Conservation (phyloP, 2,113 vertebrate genomes). For the Notarius lentiginosus region DNA sequence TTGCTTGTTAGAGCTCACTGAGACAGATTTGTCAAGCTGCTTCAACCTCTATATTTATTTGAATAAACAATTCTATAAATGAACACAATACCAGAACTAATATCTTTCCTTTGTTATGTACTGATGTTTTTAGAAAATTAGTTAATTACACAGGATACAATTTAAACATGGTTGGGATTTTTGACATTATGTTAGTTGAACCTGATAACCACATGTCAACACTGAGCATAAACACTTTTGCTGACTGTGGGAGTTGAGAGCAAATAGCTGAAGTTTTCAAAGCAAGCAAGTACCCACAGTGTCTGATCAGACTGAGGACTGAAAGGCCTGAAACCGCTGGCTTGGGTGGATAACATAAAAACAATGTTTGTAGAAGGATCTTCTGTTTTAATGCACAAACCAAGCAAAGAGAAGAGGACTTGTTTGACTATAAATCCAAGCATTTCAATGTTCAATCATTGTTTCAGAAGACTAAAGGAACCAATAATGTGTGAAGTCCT, state of each 20-base stretch:
- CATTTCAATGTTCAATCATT: slow-evolving; percentile 63
- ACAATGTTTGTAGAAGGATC: slow-evolving; percentile 75
- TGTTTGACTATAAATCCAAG: slow-evolving; percentile 63
- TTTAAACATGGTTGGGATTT: slow-evolving; percentile 8
- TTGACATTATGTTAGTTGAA: background rate
- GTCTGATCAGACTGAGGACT: slow-evolving; percentile 65
- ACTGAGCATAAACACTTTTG: slow-evolving; percentile 24
- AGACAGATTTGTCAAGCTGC: background rate
- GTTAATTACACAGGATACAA: background rate
- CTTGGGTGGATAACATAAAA: slow-evolving; percentile 72
- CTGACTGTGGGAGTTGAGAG: slow-evolving; percentile 24
- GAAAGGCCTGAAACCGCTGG: slow-evolving; percentile 70
- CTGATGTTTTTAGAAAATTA: background rate
- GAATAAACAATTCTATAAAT: slow-evolving; percentile 4
- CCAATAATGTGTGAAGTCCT: slow-evolving; percentile 49
- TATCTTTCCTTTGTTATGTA: background rate
- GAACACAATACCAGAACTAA: background rate
- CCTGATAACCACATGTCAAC: slow-evolving; percentile 12
- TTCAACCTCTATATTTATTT: slow-evolving; percentile 3
- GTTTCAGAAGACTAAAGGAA: slow-evolving; percentile 67
- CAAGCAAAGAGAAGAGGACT: slow-evolving; percentile 61
- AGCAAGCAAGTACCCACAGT: slow-evolving; percentile 53
- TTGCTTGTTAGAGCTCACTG: background rate
- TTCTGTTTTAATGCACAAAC: slow-evolving; percentile 66
- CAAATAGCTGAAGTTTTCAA: slow-evolving; percentile 56